phyloP scores from a whole-genome alignment of 2,797 vertebrate species.

The Microctenopoma lineatum region DNA sequence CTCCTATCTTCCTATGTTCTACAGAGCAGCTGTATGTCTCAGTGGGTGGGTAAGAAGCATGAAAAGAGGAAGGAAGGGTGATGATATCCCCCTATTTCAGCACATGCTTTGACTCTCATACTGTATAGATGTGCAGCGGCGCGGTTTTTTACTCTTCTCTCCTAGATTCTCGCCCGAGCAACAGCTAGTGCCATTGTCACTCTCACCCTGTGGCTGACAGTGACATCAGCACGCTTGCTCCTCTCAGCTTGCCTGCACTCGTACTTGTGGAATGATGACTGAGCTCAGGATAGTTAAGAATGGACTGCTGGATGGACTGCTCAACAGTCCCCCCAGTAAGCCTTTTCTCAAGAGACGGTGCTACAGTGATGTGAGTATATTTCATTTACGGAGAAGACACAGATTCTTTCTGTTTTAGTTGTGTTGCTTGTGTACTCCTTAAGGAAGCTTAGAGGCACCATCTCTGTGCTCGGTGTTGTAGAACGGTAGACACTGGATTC shows the following conservation, averaged over 20 bases:
- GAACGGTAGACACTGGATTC: neutral
- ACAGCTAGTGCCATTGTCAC: conserved; percentile 44
- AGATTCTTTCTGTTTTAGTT: conserved; percentile 1
- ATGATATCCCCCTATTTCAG: conserved; percentile 49
- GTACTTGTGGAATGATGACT: conserved; percentile 59
- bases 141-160: conserved; percentile 30
- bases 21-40: conserved; percentile 56
- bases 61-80: conserved; percentile 70
- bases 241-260: conserved; percentile 38
- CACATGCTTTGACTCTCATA: conserved; percentile 23
- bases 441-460: conserved; percentile 10
- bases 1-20: conserved; percentile 59
- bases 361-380: conserved; percentile 82
- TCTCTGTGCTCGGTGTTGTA: conserved; percentile 9
- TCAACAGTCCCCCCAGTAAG: conserved; percentile 57
- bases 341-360: conserved; percentile 73
- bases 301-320: conserved; percentile 42
- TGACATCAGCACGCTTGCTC: conserved; percentile 46
- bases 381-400: conserved; percentile 13
- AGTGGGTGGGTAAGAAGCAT: conserved; percentile 8
- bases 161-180: conserved; percentile 23
- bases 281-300: conserved; percentile 71
- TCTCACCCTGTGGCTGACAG: conserved; percentile 46
- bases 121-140: conserved; percentile 31
- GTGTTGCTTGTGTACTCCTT: conserved; percentile 22